phyloP scores from a whole-genome alignment of 2,797 vertebrate species.

The Neomorphus geoffroyi region DNA sequence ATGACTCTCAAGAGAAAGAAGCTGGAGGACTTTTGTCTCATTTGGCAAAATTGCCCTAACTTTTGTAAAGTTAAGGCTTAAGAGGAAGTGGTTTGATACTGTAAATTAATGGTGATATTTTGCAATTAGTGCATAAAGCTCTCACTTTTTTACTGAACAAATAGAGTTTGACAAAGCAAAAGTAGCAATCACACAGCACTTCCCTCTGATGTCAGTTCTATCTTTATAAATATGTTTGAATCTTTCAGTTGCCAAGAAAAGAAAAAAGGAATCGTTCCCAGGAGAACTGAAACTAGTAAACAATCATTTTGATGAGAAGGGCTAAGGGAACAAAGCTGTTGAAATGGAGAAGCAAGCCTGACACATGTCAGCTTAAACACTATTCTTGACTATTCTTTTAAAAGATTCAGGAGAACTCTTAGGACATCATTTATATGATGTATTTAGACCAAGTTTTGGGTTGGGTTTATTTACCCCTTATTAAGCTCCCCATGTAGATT shows the following conservation, averaged over 20 bases:
- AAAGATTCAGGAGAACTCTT: background rate
- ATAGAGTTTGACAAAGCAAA: background rate
- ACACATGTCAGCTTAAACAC: background rate
- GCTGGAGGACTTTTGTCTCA: background rate
- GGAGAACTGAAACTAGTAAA: background rate
- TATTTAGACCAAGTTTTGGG: background rate
- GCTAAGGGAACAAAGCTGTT: background rate
- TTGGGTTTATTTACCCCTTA: background rate
- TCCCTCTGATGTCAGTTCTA: background rate
- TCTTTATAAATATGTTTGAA: background rate
- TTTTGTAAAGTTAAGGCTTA: background rate
- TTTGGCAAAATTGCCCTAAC: background rate
- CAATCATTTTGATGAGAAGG: background rate
- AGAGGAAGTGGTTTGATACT: background rate
- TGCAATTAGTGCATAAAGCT: background rate
- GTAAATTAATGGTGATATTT: background rate
- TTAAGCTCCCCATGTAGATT: background rate
- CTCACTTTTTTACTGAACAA: background rate
- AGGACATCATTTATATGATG: background rate
- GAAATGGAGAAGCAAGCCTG: background rate
- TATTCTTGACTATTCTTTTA: background rate
- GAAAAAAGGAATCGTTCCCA: background rate
- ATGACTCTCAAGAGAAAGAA: background rate
- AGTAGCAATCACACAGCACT: background rate
- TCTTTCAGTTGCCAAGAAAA: background rate